phyloP scores from a whole-genome alignment of 2,888 invertebrate genomes.

The Smittia sp. region DNA sequence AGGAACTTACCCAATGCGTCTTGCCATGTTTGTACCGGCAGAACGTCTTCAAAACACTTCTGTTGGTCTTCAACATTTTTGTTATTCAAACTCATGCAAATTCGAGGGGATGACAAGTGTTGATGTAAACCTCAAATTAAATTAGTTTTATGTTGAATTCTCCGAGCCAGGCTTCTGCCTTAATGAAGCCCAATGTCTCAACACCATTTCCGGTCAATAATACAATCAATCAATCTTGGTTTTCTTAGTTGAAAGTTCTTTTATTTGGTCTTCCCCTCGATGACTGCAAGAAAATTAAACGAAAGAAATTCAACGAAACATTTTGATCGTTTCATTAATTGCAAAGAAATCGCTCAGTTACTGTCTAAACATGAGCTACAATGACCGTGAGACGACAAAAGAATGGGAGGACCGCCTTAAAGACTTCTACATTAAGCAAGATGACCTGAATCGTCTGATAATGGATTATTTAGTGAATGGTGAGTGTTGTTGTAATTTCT shows the following conservation, averaged over 20 bases:
- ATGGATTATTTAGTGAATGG: slow-evolving; percentile 99
- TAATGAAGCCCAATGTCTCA: too few relatives aligned
- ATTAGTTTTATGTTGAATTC: too few relatives aligned
- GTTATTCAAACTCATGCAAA: background rate
- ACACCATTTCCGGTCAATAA: too few relatives aligned
- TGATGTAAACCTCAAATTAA: too few relatives aligned
- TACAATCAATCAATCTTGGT: background rate
- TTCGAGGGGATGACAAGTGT: too few relatives aligned
- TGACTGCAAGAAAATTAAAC: too few relatives aligned
- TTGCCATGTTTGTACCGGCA: slow-evolving; percentile 47
- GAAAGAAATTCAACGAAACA: too few relatives aligned
- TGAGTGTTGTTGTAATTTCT: slow-evolving; percentile 51
- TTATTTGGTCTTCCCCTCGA: background rate
- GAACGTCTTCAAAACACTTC: background rate
- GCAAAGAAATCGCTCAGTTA: background rate
- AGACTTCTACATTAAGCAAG: slow-evolving; percentile 73
- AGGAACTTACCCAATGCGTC: slow-evolving; percentile 51
- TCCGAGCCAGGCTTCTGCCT: too few relatives aligned
- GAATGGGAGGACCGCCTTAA: slow-evolving; percentile 52
- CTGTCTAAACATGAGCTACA: background rate
- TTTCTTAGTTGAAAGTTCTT: background rate
- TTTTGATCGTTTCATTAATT: too few relatives aligned
- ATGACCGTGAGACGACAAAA: slow-evolving; percentile 43
- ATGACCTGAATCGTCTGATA: slow-evolving; percentile 94
- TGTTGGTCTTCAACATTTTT: slow-evolving; percentile 28